phyloP scores from a whole-genome alignment of 2,888 invertebrate species.

The Diaphora mendica region DNA sequence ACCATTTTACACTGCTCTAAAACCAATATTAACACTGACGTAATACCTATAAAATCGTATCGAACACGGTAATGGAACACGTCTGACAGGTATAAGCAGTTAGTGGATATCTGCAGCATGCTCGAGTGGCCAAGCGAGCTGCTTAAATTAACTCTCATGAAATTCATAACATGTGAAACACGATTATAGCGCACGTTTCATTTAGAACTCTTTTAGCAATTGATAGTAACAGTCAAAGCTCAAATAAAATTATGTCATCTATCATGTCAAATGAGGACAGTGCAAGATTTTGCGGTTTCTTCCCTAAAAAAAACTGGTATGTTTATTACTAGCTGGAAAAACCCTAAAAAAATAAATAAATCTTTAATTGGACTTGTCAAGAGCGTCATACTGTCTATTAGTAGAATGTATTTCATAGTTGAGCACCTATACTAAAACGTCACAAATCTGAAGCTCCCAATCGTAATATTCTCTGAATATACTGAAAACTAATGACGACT shows the following conservation, averaged over 20 bases:
- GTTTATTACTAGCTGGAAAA: no score
- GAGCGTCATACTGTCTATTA: background rate
- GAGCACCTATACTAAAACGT: background rate
- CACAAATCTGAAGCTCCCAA: no score
- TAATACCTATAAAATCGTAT: constrained; percentile 67
- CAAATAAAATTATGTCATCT: background rate
- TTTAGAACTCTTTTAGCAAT: background rate
- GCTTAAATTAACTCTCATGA: constrained; percentile 67
- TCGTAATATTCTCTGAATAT: no score
- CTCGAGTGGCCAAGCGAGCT: constrained; percentile 68
- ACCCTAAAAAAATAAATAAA: no score
- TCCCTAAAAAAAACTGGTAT: background rate
- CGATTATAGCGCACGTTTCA: constrained; percentile 45
- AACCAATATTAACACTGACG: constrained; percentile 65
- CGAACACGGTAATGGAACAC: constrained; percentile 56
- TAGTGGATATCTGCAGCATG: constrained; percentile 60
- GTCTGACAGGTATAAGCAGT: constrained; percentile 53
- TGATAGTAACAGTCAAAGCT: background rate
- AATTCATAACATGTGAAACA: constrained; percentile 66
- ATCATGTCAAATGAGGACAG: background rate
- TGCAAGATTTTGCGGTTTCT: background rate
- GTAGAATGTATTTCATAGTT: background rate
- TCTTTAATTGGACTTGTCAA: background rate
- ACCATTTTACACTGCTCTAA: constrained; percentile 69
- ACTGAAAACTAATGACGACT: background rate